Evolutionary conservation across 1,140 invertebrate genomes (phyloP), one percentile per base, ranked within the genome.

Genomic region (Papilio xuthus): DNA sequence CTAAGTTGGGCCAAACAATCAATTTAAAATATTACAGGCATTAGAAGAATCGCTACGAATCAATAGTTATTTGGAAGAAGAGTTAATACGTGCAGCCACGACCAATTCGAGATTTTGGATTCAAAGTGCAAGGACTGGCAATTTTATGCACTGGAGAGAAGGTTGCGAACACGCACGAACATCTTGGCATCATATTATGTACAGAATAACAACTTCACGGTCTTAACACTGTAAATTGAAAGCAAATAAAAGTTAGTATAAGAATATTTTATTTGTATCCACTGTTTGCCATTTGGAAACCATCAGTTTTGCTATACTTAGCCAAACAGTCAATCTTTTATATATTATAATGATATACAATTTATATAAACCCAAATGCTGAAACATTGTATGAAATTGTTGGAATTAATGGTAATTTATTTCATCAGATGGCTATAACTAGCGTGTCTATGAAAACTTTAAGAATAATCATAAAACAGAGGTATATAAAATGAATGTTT

Each of bases 171-270:
- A 83, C 1, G 83, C 84, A 0, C 79, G 77, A 13, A 56, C 78
- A 15, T 83, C 86, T 15, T 93, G 91, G 91, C 88, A 92, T 76
- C 78, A 85, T 69, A 73, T 88, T 12, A 84, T 90, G 67, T 92
- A 93, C 77, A 89, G 82, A 81, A 90, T 90, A 1, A 86, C 78
- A 12, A 86, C 83, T 20, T 80, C 79, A 9, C 56, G 85, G 53
- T 56, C 67, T 73, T 78, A 71, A 47, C 18, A 70, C 9, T 42
- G 60, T 67, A 67, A 60, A 60, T 13, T 26, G 10, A 60, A 67
- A 6, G 13, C 60, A 18, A 67, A 67, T 32, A 67, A 67, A 67
- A 67, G 60, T 67, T 67, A 67, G 60, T 67, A 32, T 67, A 67
- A 67, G 26, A 67, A 67, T 67, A 28, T 67, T 26, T 67, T 67